Conservation (phyloP, 2,888 invertebrate species). For the Notodonta ziczac region DNA sequence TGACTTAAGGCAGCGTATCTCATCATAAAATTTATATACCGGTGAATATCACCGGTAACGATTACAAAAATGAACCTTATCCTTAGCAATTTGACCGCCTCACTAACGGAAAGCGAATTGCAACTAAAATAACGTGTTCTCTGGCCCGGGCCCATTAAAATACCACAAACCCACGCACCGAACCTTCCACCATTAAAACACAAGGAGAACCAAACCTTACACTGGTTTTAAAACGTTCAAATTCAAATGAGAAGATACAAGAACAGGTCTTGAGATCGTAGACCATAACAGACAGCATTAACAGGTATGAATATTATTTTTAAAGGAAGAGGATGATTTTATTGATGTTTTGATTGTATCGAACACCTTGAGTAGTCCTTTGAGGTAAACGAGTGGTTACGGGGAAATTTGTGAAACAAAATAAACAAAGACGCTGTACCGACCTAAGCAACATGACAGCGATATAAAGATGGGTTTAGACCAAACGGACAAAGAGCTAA, state of each 20-base stretch:
- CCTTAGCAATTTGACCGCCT: constrained; percentile 14
- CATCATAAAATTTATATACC: too few species aligned
- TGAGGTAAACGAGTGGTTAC: constrained; percentile 13
- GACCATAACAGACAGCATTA: constrained; percentile 40
- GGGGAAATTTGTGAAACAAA: background rate
- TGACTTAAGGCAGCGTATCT: background rate
- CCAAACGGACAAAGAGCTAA: too few species aligned
- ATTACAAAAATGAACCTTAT: background rate
- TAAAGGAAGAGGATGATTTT: constrained; percentile 42
- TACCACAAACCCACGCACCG: constrained; percentile 57
- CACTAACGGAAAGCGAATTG: constrained; percentile 41
- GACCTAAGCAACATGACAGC: too few species aligned
- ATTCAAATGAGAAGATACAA: constrained; percentile 16
- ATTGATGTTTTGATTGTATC: constrained; percentile 30
- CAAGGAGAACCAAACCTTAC: constrained; percentile 48
- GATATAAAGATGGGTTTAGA: too few species aligned
- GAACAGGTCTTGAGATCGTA: constrained; percentile 43
- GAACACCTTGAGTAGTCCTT: constrained; percentile 26
- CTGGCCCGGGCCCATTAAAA: constrained; percentile 60
- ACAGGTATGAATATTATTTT: constrained; percentile 43
- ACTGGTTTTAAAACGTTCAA: constrained; percentile 26
- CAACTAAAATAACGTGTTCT: constrained; percentile 44
- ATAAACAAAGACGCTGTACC: too few species aligned
- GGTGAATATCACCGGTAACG: background rate
- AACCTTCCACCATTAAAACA: constrained; percentile 24